Percentiles rank a stretch among this genome's conserved stretches.
Evolutionary conservation across 2,797 vertebrate genomes (phyloP).

Genomic region (Novumbra hubbsi): DNA sequence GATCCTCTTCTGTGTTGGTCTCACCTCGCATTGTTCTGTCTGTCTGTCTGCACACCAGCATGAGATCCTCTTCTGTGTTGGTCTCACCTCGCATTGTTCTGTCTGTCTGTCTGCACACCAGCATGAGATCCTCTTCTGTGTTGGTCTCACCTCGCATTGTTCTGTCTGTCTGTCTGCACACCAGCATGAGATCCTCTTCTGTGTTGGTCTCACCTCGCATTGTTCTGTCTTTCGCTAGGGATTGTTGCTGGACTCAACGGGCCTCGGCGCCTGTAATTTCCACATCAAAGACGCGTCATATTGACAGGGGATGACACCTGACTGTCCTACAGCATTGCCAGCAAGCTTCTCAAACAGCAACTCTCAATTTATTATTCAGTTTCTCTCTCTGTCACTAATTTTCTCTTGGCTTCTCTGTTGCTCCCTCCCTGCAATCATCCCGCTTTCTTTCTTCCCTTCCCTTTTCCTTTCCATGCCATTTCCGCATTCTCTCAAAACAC

Average conservation of each 20-base stretch:
- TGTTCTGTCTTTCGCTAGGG: slow-evolving; percentile 53
- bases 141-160: slow-evolving; percentile 19
- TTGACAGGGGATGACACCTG: slow-evolving; percentile 65
- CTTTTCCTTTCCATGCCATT: slow-evolving; percentile 16
- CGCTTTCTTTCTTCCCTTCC: background rate
- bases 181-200: no score
- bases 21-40: slow-evolving; percentile 35
- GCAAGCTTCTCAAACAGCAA: slow-evolving; percentile 41
- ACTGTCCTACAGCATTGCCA: slow-evolving; percentile 64
- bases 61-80: no score
- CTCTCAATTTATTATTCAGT: slow-evolving; percentile 36
- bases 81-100: slow-evolving; percentile 30
- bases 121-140: no score
- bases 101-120: slow-evolving; percentile 30
- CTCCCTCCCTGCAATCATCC: slow-evolving; percentile 18
- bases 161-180: slow-evolving; percentile 2
- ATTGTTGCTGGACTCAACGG: slow-evolving; percentile 58
- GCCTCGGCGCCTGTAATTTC: slow-evolving; percentile 68
- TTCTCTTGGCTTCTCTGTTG: slow-evolving; percentile 15
- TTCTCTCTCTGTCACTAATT: background rate
- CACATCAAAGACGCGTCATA: slow-evolving; percentile 76
- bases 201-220: slow-evolving; percentile 17
- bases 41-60: slow-evolving; percentile 22
- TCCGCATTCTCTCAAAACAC: slow-evolving; percentile 36
- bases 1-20: no score